phyloP scores from a whole-genome alignment of 1,140 invertebrate species.

The Panulirus ornatus region DNA sequence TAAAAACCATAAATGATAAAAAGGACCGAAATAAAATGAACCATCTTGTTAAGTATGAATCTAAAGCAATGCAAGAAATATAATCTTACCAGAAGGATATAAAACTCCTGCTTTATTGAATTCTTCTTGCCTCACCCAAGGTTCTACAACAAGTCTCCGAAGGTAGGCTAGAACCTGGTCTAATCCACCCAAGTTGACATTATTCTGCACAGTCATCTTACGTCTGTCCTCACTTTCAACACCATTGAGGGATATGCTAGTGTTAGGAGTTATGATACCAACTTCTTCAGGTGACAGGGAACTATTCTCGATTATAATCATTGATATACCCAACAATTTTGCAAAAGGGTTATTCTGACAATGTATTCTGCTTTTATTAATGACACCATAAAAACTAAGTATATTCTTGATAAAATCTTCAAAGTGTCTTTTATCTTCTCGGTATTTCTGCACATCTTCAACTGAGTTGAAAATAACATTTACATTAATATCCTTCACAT shows the following conservation, averaged over 20 bases:
- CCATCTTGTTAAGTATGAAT: too few relatives aligned
- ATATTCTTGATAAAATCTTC: background rate
- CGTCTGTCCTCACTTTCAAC: slow-evolving; percentile 46
- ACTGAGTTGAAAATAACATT: slow-evolving; percentile 18
- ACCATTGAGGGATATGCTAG: background rate
- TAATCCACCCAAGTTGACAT: slow-evolving; percentile 19
- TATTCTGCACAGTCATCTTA: background rate
- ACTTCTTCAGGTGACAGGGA: background rate
- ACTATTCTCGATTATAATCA: background rate
- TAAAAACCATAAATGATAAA: too few relatives aligned
- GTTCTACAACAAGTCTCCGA: slow-evolving; percentile 10
- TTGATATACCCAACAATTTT: background rate
- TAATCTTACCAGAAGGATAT: slow-evolving; percentile 18
- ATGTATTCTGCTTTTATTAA: background rate
- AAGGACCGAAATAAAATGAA: too few relatives aligned
- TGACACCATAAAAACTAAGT: background rate
- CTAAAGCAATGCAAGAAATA: background rate
- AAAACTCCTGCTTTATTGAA: background rate
- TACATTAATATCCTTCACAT: background rate
- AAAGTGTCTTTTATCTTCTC: slow-evolving; percentile 18
- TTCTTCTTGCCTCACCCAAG: slow-evolving; percentile 30
- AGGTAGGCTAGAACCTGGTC: slow-evolving; percentile 11
- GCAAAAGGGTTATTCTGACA: slow-evolving; percentile 18
- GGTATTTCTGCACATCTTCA: slow-evolving; percentile 17
- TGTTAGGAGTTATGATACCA: background rate